Evolutionary conservation across 2,888 invertebrate genomes (phyloP).

Genomic region (Apamea crenata): DNA sequence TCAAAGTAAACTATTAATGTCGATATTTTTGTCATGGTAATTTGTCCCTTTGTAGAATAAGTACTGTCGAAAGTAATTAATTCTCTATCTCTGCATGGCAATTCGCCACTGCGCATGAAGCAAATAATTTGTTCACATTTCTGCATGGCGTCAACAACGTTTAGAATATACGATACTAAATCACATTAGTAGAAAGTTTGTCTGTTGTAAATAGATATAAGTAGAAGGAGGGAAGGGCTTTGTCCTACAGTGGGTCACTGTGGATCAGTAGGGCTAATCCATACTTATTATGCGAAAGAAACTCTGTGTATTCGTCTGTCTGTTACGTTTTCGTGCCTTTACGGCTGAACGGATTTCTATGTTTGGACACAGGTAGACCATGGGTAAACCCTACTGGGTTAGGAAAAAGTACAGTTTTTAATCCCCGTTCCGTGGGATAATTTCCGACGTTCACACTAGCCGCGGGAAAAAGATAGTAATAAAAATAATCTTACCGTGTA

Average conservation of each 20-base stretch:
- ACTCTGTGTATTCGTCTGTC: too few species aligned
- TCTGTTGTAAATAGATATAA: neutral
- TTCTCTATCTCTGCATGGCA: neutral
- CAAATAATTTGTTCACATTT: neutral
- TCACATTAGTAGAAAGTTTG: neutral
- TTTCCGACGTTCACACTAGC: neutral
- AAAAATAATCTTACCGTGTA: constrained; percentile 79
- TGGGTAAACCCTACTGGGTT: neutral
- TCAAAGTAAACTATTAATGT: neutral
- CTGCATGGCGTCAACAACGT: neutral
- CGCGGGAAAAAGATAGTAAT: neutral
- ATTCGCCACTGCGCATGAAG: neutral
- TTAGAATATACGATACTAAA: neutral
- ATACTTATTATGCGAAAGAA: too few species aligned
- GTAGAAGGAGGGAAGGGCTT: neutral
- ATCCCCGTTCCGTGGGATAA: neutral
- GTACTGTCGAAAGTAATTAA: neutral
- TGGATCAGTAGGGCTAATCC: neutral
- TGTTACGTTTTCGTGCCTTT: too few species aligned
- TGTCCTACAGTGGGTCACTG: neutral
- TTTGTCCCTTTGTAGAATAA: neutral
- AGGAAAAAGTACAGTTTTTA: too few species aligned
- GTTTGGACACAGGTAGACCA: too few species aligned
- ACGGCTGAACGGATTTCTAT: too few species aligned
- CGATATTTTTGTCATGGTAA: neutral